phyloP scores from a whole-genome alignment of 2,797 vertebrate species.

The Myotis myotis region DNA sequence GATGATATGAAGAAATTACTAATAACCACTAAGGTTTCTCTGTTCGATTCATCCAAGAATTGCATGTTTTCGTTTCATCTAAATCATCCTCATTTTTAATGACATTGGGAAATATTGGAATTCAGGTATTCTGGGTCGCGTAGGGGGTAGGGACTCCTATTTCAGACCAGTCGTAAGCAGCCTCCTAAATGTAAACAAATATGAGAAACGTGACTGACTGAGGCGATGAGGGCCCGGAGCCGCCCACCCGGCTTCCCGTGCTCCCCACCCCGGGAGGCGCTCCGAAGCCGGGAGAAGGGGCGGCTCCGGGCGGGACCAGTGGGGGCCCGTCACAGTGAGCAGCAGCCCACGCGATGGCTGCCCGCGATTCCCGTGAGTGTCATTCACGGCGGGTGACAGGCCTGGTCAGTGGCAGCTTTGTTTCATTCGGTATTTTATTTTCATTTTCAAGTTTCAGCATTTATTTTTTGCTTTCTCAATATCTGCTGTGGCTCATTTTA shows the following conservation, averaged over 20 bases:
- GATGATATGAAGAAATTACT: not conserved
- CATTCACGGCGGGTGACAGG: not conserved
- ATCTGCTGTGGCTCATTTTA: not conserved
- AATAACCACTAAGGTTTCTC: not conserved
- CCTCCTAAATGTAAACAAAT: not conserved
- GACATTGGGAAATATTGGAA: not conserved
- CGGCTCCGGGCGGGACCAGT: not conserved
- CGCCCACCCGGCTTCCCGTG: not conserved
- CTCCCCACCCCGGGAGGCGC: not conserved
- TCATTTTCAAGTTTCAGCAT: not conserved
- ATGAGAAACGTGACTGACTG: not conserved
- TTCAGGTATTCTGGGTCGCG: not conserved
- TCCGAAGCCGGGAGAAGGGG: not conserved
- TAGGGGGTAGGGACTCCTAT: not conserved
- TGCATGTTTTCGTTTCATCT: not conserved
- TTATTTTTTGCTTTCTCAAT: not conserved
- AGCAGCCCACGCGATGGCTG: not conserved
- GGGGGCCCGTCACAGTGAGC: not conserved
- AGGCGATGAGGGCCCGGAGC: too few species aligned
- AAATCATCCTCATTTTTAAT: not conserved
- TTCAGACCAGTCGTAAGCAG: not conserved
- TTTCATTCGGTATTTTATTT: not conserved
- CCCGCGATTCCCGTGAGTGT: not conserved
- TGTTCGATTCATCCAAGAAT: not conserved
- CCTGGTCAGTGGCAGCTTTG: not conserved